phyloP scores from a whole-genome alignment of 1,140 invertebrate species.

The Drosophila truncata region DNA sequence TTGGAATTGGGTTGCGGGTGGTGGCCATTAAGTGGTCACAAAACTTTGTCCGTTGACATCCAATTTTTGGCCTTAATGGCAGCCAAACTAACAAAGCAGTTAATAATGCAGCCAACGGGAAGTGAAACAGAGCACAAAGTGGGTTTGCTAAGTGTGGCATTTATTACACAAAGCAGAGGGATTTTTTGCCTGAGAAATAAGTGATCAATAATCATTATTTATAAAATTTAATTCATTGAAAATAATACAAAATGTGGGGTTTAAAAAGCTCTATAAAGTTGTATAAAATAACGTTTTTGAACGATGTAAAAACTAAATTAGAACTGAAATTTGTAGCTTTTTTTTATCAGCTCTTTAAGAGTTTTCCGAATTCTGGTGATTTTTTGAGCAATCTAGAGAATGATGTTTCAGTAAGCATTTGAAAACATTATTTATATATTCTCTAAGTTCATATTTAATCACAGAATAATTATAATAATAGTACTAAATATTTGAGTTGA shows the following conservation, averaged over 20 bases:
- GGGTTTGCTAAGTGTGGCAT: slow-evolving; percentile 25
- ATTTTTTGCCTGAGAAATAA: not conserved
- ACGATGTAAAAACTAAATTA: no score
- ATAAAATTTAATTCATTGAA: no score
- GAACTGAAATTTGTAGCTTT: no score
- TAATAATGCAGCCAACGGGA: slow-evolving; percentile 46
- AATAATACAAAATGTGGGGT: no score
- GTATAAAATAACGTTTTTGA: no score
- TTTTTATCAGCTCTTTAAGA: not conserved
- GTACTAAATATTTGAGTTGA: no score
- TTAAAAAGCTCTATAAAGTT: no score
- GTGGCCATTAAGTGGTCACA: slow-evolving; percentile 67
- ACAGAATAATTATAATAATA: not conserved
- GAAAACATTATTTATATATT: not conserved
- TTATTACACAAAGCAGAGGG: slow-evolving; percentile 7
- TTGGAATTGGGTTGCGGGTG: slow-evolving; percentile 7
- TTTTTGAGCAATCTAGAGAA: rapidly evolving
- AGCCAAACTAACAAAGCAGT: slow-evolving; percentile 49
- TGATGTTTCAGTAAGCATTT: not conserved
- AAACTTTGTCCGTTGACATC: slow-evolving; percentile 59
- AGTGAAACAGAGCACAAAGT: slow-evolving; percentile 35
- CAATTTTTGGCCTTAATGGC: slow-evolving; percentile 54
- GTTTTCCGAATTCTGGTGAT: not conserved
- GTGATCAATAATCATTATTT: not conserved
- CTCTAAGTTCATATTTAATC: no score